Base-by-base conservation (phyloP, 2,888 invertebrate species). In the Falcaria lacertinaria region DNA sequence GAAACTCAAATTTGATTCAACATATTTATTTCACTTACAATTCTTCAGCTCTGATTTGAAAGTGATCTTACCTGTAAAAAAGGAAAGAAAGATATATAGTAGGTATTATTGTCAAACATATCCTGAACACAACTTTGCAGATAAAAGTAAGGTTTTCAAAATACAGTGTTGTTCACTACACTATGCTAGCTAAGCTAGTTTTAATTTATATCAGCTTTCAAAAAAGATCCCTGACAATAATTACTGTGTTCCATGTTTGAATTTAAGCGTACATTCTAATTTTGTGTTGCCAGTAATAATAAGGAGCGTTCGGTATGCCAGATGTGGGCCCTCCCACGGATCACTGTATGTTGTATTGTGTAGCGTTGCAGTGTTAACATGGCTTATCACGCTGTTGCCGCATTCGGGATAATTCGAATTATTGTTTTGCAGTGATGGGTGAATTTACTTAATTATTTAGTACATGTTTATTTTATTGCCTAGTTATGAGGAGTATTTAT, bases 321-420 rank as follows among this genome's bases (percentile, higher is more conserved):
- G 65, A 70, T 70, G 69, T 70, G 57, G 38, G 51, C 55, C 67
- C 72, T 72, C 72, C 72, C 72, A 72, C 70, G 64, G 54, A 54
- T 58, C 45, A 57, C 55, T 54, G 53, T 53, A 35, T 37, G 40
- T 52, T 45, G 56, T 46, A 50, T 55, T 51, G 47, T 52, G 50
- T 49, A 57, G 48, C 11, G 11, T 11, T 28, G 11, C 22, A 14
- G 37, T 37, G 15, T 37, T 22, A 37, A 37, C 37, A 37, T 22
- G 37, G 22, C 37, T 25, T 37, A 37, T 37, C 37, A 22, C 22
- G 15, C 22, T 36, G 22, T 37, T 22, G 11, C 15, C 22, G 7
- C 22, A 22, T 15, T 25, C 15, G 37, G 15, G 19, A 4, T 19
- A 22, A 36, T 22, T 7, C 22, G 14, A 36, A 37, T 37, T 14